Percentiles rank a stretch among this genome's conserved stretches.
Conservation (phyloP, 1,140 invertebrate genomes). For the Cotesia vestalis region DNA sequence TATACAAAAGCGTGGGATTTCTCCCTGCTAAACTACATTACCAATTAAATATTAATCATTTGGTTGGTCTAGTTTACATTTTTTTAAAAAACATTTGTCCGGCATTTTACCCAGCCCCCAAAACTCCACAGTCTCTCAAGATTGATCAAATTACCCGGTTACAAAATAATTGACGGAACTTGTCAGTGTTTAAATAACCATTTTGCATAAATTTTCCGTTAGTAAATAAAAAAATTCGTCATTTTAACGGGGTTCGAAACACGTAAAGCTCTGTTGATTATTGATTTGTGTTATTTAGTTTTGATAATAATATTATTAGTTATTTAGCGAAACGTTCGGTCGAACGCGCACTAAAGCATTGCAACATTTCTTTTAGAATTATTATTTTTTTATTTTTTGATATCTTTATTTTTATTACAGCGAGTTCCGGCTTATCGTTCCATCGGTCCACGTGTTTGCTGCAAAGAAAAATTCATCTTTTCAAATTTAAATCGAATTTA, state of each 20-base stretch:
- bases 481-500: slow-evolving; percentile 52
- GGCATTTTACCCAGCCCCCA: background rate
- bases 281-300: slow-evolving; percentile 35
- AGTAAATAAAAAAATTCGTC: slow-evolving; percentile 6
- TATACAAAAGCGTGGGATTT: slow-evolving; percentile 48
- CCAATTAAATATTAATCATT: slow-evolving; percentile 17
- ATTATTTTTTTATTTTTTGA: background rate
- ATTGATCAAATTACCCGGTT: slow-evolving; percentile 43
- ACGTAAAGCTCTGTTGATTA: slow-evolving; percentile 42
- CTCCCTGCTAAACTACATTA: slow-evolving; percentile 8
- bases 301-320: background rate
- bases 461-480: slow-evolving; percentile 59
- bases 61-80: slow-evolving; percentile 20
- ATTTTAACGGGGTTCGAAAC: slow-evolving; percentile 32
- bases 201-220: slow-evolving; percentile 8
- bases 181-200: slow-evolving; percentile 38
- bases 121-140: slow-evolving; percentile 37
- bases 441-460: slow-evolving; percentile 63
- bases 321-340: background rate
- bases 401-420: slow-evolving; percentile 47
- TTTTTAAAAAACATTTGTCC: slow-evolving; percentile 5
- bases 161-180: slow-evolving; percentile 57
- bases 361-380: slow-evolving; percentile 17
- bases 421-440: slow-evolving; percentile 54
- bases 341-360: background rate